phyloP scores from a whole-genome alignment of 2,888 invertebrate genomes.

The Phytoseiulus persimilis region DNA sequence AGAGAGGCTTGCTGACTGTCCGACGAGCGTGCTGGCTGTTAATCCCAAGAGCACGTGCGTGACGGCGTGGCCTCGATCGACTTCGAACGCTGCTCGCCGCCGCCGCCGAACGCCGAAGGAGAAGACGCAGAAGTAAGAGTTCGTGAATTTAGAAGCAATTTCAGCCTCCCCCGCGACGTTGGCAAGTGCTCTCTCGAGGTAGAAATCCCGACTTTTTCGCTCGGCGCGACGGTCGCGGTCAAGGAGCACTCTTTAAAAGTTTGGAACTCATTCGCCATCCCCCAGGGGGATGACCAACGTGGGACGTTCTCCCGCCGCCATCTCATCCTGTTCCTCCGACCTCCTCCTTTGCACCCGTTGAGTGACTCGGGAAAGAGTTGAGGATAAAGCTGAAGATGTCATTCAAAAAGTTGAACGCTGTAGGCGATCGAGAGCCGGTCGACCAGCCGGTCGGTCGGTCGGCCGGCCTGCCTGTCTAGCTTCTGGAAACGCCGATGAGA shows the following conservation, averaged over 20 bases:
- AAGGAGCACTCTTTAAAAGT: neutral
- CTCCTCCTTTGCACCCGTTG: neutral
- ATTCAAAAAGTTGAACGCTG: conserved; percentile 32
- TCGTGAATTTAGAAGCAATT: neutral
- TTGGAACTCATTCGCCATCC: neutral
- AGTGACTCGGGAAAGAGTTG: neutral
- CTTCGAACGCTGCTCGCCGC: neutral
- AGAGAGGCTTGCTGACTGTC: neutral
- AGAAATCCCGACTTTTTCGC: neutral
- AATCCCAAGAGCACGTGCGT: neutral
- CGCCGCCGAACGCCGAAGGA: neutral
- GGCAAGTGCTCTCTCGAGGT: neutral
- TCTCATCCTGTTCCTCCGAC: neutral
- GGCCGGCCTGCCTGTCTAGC: neutral
- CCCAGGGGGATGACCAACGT: neutral
- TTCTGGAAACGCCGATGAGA: neutral
- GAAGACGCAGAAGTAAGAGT: neutral
- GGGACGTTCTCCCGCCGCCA: neutral
- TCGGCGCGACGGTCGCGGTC: neutral
- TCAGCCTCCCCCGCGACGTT: neutral
- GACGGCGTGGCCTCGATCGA: neutral
- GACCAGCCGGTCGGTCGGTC: neutral
- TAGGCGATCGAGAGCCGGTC: neutral
- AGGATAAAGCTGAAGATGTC: conserved; percentile 21
- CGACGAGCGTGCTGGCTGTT: neutral